phyloP scores from a whole-genome alignment of 2,797 vertebrate genomes.

The Discoglossus pictus region DNA sequence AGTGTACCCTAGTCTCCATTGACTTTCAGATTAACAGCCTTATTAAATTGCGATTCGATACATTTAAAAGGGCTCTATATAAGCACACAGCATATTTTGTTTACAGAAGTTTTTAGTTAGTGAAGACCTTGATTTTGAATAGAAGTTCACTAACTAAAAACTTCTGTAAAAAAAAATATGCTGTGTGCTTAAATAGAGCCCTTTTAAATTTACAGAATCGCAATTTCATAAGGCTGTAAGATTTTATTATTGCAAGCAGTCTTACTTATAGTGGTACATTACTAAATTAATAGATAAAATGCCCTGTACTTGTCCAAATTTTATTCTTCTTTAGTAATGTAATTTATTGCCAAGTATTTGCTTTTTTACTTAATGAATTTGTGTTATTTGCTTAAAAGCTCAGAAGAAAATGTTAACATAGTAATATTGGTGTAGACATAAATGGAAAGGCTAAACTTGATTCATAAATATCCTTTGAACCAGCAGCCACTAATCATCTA shows the following conservation, averaged over 20 bases:
- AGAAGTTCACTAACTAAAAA: no score
- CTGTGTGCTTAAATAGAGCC: no score
- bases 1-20: no score
- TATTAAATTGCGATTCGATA: no score
- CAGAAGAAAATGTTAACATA: constrained; percentile 47
- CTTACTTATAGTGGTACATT: constrained; percentile 42
- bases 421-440: constrained; percentile 51
- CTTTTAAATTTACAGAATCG: no score
- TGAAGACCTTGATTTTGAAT: no score
- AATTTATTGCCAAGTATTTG: constrained; percentile 51
- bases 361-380: constrained; percentile 51
- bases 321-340: constrained; percentile 38
- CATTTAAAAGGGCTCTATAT: no score
- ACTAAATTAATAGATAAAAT: constrained; percentile 50
- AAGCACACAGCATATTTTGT: no score
- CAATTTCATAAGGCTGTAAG: no score
- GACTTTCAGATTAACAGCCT: no score
- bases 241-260: constrained; percentile 22
- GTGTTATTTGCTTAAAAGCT: constrained; percentile 53
- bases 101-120: no score
- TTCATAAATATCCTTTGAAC: constrained; percentile 54
- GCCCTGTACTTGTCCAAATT: constrained; percentile 32
- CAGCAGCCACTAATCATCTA: constrained; percentile 49
- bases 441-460: constrained; percentile 49
- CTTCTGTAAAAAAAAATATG: no score